Evolutionary conservation across 2,113 vertebrate genomes (phyloP).

Genomic region (Cynopterus brachyotis): DNA sequence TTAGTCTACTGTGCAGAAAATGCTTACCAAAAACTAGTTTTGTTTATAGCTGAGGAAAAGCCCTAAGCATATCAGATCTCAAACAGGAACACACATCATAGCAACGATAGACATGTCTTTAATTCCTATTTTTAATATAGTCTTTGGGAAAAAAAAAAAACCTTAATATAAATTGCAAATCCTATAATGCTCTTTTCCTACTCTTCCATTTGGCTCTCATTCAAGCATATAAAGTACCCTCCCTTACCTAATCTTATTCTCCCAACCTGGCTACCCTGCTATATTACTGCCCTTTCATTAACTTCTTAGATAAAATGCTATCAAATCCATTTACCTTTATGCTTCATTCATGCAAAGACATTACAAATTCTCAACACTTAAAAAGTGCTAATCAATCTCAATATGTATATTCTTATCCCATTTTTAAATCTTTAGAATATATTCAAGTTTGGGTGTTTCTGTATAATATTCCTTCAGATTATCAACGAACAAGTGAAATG

Average conservation of each 20-base stretch:
- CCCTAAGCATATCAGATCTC: neutral
- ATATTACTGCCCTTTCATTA: neutral
- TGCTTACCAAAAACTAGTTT: neutral
- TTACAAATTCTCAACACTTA: neutral
- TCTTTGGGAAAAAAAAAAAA: neutral
- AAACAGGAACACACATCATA: neutral
- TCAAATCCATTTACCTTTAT: neutral
- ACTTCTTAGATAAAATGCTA: neutral
- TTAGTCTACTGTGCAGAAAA: neutral
- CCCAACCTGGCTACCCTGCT: neutral
- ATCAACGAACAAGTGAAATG: neutral
- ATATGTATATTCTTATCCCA: neutral
- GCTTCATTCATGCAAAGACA: constrained; percentile 42
- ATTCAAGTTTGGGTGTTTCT: neutral
- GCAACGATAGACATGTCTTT: neutral
- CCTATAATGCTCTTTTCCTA: neutral
- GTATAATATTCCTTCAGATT: neutral
- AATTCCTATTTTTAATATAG: neutral
- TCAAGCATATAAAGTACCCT: neutral
- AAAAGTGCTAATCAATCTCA: neutral
- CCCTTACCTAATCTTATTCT: neutral
- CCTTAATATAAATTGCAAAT: neutral
- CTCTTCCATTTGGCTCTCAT: neutral
- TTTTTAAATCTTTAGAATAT: neutral
- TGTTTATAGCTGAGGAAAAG: neutral